Base-by-base conservation (phyloP, 53 echinoderm and acorn worm species). In the Temnopleurus reevesii region DNA sequence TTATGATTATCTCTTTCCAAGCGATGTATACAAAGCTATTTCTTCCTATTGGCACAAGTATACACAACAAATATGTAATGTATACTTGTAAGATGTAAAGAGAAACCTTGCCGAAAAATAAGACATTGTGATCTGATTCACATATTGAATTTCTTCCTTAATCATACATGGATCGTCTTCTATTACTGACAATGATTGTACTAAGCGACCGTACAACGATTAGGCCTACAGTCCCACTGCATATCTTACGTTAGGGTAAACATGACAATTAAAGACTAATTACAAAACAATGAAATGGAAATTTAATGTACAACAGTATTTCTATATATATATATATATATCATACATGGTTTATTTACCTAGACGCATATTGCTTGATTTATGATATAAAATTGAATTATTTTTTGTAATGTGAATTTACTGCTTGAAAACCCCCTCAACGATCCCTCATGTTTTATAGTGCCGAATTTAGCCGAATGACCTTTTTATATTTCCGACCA, bases 171-270 rank as follows among this genome's bases (percentile, higher is more conserved):
- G 41, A 41, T 71, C 41, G 7, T 71, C 71, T 71, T n/a, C 3
- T 7, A 71, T 71, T 71, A 71, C 71, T 71, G 38, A 43, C 71
- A 36, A 21, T 41, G 41, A 38, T 71, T 71, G 41, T 43, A 71
- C 23, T 7, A 36, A 41, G 21, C 9, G 71, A 71, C 63, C 63
- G 34, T 36, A 71, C 36, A 71, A n/a, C n/a, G n/a, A n/a, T n/a
- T n/a, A n/a, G n/a, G n/a, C n/a, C 41, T 38, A 71, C 41, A 71
- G 71, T 71, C 71, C 71, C 71, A 71, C 33, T 71, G n/a, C 41
- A 41, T n/a, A n/a, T n/a, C n/a, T n/a, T n/a, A n/a, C n/a, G n/a
- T n/a, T n/a, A n/a, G n/a, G n/a, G n/a, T n/a, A n/a, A n/a, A n/a
- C n/a, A n/a, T n/a, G n/a, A n/a, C n/a, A n/a, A n/a, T n/a, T n/a